phyloP scores from a whole-genome alignment of 92 coral and sea anemone genomes.

The Bergia sp. region DNA sequence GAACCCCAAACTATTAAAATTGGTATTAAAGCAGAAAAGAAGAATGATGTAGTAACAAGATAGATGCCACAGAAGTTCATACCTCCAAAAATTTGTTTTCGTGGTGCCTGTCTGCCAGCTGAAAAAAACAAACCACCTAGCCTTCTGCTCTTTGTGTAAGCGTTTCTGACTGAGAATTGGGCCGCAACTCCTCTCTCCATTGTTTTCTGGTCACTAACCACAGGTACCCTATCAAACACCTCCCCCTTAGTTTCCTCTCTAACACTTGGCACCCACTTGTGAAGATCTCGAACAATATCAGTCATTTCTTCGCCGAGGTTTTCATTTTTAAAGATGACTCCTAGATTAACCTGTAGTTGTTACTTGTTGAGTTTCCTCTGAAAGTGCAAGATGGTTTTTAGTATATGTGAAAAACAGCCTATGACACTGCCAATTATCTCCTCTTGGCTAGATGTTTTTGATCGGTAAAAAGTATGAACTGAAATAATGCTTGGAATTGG shows the following conservation, averaged over 20 bases:
- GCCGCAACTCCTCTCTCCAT: slow-evolving; percentile 71
- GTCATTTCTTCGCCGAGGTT: slow-evolving; percentile 69
- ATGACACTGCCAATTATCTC: no score
- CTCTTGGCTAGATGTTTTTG: no score
- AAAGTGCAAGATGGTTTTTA: no score
- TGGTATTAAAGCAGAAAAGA: background rate
- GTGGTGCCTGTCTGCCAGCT: slow-evolving; percentile 71
- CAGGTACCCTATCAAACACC: slow-evolving; percentile 55
- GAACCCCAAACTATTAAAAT: background rate
- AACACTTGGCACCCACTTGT: slow-evolving; percentile 51
- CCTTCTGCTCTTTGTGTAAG: slow-evolving; percentile 50
- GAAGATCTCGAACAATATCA: slow-evolving; percentile 59
- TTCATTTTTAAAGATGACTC: slow-evolving; percentile 69
- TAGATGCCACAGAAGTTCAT: slow-evolving; percentile 9
- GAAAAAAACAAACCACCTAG: slow-evolving; percentile 64
- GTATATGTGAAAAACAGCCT: no score
- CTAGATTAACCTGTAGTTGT: slow-evolving; percentile 51
- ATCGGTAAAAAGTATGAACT: no score
- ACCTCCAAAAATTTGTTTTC: slow-evolving; percentile 65
- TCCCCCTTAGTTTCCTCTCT: slow-evolving; percentile 26
- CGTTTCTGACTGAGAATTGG: slow-evolving; percentile 58
- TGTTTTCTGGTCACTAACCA: slow-evolving; percentile 72
- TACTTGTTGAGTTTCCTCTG: no score
- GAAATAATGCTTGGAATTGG: no score
- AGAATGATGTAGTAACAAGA: background rate